These are phyloP conservation scores for Oplegnathus fasciatus DNA, from an alignment of 2,113 vertebrate species.

Conservation along the genomic window DNA sequence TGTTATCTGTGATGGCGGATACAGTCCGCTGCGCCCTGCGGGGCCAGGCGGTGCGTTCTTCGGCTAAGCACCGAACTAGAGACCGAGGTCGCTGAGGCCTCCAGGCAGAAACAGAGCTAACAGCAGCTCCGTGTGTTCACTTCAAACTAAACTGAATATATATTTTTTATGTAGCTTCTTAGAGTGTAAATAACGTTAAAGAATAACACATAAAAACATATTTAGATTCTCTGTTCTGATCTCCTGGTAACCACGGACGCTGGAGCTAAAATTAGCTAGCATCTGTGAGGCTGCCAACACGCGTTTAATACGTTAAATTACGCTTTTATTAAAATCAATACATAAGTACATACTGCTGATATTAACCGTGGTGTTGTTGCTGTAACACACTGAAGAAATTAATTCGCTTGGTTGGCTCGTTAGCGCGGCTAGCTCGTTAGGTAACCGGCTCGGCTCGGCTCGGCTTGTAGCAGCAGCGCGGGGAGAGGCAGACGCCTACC, in stretches of 20 bases:
- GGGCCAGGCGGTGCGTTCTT: neutral
- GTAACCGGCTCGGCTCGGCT: neutral
- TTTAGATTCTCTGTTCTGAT: neutral
- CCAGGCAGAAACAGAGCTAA: neutral
- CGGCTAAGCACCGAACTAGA: slow-evolving; percentile 10
- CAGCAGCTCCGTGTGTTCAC: fast-evolving
- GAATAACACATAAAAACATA: too few relatives aligned
- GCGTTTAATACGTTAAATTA: fast-evolving
- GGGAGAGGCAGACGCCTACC: slow-evolving; percentile 32
- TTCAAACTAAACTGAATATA: fast-evolving
- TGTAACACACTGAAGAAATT: fast-evolving
- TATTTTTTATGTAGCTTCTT: neutral
- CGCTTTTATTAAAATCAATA: too few relatives aligned
- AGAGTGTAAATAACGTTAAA: fast-evolving
- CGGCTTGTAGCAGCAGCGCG: neutral
- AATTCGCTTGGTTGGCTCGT: neutral
- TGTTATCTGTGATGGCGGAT: neutral
- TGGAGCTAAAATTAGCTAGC: slow-evolving; percentile 16
- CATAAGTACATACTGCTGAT: fast-evolving
- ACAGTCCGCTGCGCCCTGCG: fast-evolving
- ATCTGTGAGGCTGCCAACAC: neutral
- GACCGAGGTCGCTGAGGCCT: slow-evolving; percentile 57
- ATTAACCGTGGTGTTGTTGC: fast-evolving
- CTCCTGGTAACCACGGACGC: neutral
- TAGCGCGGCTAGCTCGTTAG: slow-evolving; percentile 14